Base-by-base conservation (phyloP, 2,113 vertebrate genomes). In the Paramormyrops kingsleyae region DNA sequence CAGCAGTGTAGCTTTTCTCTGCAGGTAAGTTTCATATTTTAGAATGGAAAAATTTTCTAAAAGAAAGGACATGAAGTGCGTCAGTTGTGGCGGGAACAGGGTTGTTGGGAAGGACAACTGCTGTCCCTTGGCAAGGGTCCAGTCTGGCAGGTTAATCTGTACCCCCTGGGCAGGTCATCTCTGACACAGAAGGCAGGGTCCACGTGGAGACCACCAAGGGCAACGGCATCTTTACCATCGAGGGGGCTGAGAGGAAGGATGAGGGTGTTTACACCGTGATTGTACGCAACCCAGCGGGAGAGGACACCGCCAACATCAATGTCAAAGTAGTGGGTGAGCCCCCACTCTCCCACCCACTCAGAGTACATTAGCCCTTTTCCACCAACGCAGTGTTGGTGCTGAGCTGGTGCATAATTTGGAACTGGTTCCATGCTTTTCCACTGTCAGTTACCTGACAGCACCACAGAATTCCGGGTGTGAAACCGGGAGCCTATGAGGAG, bases 241-340 rank as follows among this genome's bases (percentile, higher is more conserved):
- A 99, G 94, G 98, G 98, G 42, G 95, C 99, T 0, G 99, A 99
- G 94, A 96, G 97, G 90, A 96, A 97, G 89, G 99, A 99, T 0
- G 98, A 99, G 92, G 98, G 99, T 13, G 89, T 97, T 88, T 99
- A 99, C 91, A 96, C 95, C 0, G 97, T 99, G 52, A 96, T 96
- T 0, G 96, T 99, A 39, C 96, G 98, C 92, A 99, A 99, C 90
- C 96, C 97, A 0, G 98, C 97, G 3, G 99, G 99, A 88, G 98
- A 99, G 94, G 99, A 99, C 92, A 97, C 96, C 9, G 99, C 98
- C 88, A 97, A 98, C 91, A 98, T 99, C 92, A 98, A 96, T 1
- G 98, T 99, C 87, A 99, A 98, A 95, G 99, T 99, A 92, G 98
- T 99, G 12, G 98, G 99, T 84, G 83, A 84, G 83, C 1, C 21